Conservation (phyloP, 2,888 invertebrate genomes). For the Heliconius ethilla region DNA sequence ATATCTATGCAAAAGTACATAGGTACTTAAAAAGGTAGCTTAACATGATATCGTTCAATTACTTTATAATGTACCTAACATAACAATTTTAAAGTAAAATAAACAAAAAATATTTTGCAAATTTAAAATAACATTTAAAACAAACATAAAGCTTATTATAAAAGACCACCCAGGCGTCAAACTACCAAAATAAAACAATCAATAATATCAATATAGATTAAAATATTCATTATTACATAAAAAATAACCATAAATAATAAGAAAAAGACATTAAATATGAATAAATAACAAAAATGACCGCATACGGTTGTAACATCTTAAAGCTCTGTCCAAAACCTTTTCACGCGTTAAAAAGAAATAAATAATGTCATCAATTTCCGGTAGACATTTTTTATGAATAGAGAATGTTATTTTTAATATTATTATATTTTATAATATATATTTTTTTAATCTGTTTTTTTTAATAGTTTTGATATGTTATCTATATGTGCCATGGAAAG, state of each 20-base stretch:
- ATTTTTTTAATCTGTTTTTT: slow-evolving; percentile 25
- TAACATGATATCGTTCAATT: no score
- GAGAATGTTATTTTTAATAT: neutral
- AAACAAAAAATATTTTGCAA: no score
- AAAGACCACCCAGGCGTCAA: slow-evolving; percentile 3
- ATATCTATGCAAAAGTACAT: no score
- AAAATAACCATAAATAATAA: slow-evolving; percentile 16
- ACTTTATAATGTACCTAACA: no score
- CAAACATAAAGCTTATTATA: no score
- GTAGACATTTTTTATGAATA: slow-evolving; percentile 21
- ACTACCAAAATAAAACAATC: neutral
- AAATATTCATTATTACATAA: slow-evolving; percentile 4
- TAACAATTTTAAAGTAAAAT: no score
- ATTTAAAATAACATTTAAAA: neutral
- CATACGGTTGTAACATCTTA: slow-evolving; percentile 19
- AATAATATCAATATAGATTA: slow-evolving; percentile 1
- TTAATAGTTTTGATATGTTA: slow-evolving; percentile 24
- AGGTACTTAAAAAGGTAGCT: no score
- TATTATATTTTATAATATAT: slow-evolving; percentile 22
- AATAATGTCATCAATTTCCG: slow-evolving; percentile 38
- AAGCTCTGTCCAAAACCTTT: slow-evolving; percentile 31
- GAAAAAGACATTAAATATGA: slow-evolving; percentile 5
- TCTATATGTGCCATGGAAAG: slow-evolving; percentile 23
- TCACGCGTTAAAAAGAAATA: slow-evolving; percentile 41
- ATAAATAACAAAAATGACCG: slow-evolving; percentile 11